A percentile compares a stretch with the other conserved stretches of the same genome.
These are phyloP conservation scores for Pelochelys cantorii DNA, from an alignment of 2,797 vertebrate genomes.

Conservation along the genomic window DNA sequence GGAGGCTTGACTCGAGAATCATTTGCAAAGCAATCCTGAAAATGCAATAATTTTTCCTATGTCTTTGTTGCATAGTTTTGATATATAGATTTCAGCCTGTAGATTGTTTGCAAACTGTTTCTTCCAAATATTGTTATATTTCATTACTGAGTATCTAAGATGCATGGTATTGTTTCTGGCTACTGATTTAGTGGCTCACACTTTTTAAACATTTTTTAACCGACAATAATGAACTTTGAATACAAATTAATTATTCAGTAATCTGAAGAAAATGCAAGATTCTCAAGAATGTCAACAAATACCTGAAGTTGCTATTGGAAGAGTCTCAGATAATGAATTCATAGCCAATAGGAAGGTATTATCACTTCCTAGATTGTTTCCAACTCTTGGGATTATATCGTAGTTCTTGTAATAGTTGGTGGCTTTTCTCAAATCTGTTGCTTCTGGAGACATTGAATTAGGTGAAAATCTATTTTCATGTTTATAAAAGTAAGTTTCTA, in stretches of 20 bases:
- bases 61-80: background rate
- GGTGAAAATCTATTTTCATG: constrained; percentile 64
- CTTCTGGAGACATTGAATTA: constrained; percentile 48
- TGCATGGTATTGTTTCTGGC: constrained; percentile 57
- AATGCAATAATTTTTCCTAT: constrained; percentile 31
- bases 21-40: background rate
- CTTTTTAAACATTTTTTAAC: constrained; percentile 51
- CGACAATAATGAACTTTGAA: constrained; percentile 54
- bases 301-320: constrained; percentile 48
- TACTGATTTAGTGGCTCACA: constrained; percentile 37
- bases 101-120: constrained; percentile 39
- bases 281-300: constrained; percentile 70
- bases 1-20: background rate
- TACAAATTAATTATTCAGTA: constrained; percentile 54
- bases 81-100: background rate
- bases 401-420: constrained; percentile 51
- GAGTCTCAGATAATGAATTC: constrained; percentile 65
- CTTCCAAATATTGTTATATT: constrained; percentile 26
- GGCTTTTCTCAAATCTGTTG: background rate
- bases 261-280: constrained; percentile 41
- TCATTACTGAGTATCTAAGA: constrained; percentile 14
- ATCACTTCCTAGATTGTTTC: constrained; percentile 60
- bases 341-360: constrained; percentile 52
- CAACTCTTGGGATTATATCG: constrained; percentile 47
- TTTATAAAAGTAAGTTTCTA: constrained; percentile 49